Percentiles rank a stretch among this genome's conserved stretches.
Conservation (phyloP, 2,113 vertebrate genomes). For the Ginglymostoma cirratum region DNA sequence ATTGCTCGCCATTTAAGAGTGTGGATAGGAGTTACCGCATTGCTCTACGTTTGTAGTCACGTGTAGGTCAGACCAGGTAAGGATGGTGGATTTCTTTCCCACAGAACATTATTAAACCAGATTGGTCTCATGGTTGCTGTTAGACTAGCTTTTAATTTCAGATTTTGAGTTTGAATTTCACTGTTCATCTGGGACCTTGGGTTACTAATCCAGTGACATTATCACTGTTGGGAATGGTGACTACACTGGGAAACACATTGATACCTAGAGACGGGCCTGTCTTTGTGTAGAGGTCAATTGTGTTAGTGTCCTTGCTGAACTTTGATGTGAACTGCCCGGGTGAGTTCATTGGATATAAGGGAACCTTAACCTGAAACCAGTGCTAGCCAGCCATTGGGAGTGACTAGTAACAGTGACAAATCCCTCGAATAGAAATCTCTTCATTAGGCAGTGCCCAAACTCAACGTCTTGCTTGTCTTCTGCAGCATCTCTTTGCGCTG, state of each 20-base stretch:
- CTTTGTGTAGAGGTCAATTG: background rate
- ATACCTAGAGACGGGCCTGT: background rate
- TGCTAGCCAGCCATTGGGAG: background rate
- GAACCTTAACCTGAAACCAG: background rate
- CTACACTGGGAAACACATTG: background rate
- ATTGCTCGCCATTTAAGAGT: too few relatives aligned
- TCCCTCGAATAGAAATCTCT: background rate
- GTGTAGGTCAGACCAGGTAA: too few relatives aligned
- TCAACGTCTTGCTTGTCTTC: background rate
- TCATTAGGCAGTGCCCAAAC: background rate
- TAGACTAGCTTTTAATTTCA: too few relatives aligned
- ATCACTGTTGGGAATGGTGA: background rate
- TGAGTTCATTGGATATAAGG: background rate
- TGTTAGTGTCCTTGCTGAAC: background rate
- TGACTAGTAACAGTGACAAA: background rate
- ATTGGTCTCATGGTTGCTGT: too few relatives aligned
- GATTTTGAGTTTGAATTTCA: too few relatives aligned
- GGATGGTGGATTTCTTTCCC: too few relatives aligned
- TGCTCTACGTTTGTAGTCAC: too few relatives aligned
- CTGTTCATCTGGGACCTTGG: too few relatives aligned
- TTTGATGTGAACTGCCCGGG: background rate
- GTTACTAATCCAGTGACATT: too few relatives aligned
- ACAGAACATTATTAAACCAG: too few relatives aligned
- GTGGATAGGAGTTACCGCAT: too few relatives aligned
- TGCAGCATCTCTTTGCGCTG: constrained; percentile 80